A percentile compares a stretch with the other conserved stretches of the same genome.
phyloP scores from a whole-genome alignment of 1,140 invertebrate species.

The Laodelphax striatellus region DNA sequence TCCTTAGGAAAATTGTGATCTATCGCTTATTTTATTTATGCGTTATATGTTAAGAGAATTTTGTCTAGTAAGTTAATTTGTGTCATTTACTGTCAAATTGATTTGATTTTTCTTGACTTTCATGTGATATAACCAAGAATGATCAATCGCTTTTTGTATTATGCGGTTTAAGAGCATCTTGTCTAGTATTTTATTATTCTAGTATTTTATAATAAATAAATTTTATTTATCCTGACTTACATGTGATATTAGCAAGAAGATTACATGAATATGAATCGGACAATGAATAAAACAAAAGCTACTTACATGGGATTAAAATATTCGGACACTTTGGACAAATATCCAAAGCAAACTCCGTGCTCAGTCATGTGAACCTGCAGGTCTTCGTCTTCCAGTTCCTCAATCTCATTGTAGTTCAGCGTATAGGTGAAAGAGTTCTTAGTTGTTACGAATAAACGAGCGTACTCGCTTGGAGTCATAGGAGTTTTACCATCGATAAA shows the following conservation, averaged over 20 bases:
- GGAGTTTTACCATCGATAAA: constrained; percentile 32
- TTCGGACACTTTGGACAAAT: constrained; percentile 47
- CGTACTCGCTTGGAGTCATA: constrained; percentile 35
- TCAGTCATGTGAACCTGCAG: constrained; percentile 41
- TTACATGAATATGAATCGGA: background rate
- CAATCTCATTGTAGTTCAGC: constrained; percentile 20
- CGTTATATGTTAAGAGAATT: no score
- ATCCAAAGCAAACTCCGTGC: constrained; percentile 50
- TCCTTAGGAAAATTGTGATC: no score
- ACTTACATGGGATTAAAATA: constrained; percentile 47
- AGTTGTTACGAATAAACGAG: constrained; percentile 35
- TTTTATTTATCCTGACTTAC: no score
- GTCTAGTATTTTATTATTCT: no score
- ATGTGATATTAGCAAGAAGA: background rate
- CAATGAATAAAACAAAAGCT: background rate
- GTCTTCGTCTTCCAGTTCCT: constrained; percentile 5
- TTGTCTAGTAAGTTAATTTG: no score
- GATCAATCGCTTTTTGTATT: no score
- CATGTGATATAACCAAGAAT: no score
- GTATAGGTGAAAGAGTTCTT: constrained; percentile 10
- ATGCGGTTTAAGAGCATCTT: no score
- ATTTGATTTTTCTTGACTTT: no score
- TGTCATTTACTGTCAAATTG: no score
- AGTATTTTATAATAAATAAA: no score
- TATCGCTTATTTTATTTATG: no score